These are phyloP conservation scores for Gasteruption jaculator DNA, from an alignment of 2,888 invertebrate species.

Conservation along the genomic window DNA sequence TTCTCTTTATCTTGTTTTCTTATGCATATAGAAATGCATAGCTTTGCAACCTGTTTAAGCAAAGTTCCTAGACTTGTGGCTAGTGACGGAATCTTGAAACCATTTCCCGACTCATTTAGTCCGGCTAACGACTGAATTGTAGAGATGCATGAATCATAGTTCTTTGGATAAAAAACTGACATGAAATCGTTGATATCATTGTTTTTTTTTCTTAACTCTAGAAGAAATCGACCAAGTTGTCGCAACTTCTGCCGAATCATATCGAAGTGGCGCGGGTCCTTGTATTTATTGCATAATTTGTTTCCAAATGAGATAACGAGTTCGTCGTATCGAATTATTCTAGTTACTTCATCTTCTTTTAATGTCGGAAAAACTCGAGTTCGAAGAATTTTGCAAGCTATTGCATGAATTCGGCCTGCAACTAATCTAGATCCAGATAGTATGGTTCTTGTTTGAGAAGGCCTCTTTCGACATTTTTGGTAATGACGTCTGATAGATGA, in stretches of 20 bases:
- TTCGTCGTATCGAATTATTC: constrained; percentile 18
- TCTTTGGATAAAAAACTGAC: constrained; percentile 12
- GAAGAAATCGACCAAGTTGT: too few species aligned
- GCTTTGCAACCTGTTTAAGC: constrained; percentile 13
- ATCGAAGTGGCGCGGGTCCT: too few species aligned
- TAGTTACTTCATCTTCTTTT: constrained; percentile 10
- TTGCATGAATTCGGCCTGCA: constrained; percentile 12
- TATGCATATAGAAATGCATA: too few species aligned
- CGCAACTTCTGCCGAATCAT: too few species aligned
- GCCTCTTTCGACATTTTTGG: constrained; percentile 8
- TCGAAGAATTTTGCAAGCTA: constrained; percentile 12
- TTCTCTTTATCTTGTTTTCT: constrained; percentile 13
- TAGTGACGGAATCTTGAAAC: constrained; percentile 12
- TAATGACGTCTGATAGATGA: constrained; percentile 12
- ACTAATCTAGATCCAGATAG: neutral
- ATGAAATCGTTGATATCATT: neutral
- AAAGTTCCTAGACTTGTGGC: constrained; percentile 14
- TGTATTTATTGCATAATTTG: constrained; percentile 18
- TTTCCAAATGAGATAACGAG: constrained; percentile 18
- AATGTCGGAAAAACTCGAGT: constrained; percentile 15
- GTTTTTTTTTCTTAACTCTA: constrained; percentile 6
- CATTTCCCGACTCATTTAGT: constrained; percentile 5
- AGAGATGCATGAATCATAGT: constrained; percentile 10
- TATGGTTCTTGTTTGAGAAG: neutral
- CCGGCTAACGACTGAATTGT: constrained; percentile 16